Evolutionary conservation across 2,113 vertebrate species (phyloP).

Genomic region (Mesembrinibis cayennensis): DNA sequence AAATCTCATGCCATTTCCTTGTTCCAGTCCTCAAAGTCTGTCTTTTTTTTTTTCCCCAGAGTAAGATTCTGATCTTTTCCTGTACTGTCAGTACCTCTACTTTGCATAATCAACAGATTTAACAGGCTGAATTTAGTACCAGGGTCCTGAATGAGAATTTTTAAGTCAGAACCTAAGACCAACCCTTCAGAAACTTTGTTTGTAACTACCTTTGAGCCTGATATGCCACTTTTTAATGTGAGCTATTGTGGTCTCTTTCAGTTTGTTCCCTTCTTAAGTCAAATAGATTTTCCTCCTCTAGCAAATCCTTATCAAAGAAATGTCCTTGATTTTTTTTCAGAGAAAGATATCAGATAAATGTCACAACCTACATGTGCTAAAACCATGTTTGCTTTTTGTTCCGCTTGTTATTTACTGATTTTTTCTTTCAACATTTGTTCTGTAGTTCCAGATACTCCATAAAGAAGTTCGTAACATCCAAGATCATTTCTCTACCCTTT

Average conservation of each 20-base stretch:
- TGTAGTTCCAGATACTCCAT: background rate
- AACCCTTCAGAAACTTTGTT: background rate
- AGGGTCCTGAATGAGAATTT: background rate
- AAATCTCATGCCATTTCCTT: constrained; percentile 17
- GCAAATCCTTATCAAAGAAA: constrained; percentile 10
- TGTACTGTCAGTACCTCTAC: background rate
- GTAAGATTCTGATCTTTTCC: background rate
- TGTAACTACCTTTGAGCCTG: background rate
- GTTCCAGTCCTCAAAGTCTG: background rate
- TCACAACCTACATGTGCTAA: constrained; percentile 22
- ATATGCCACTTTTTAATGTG: background rate
- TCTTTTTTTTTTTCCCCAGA: background rate
- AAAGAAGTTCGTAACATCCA: background rate
- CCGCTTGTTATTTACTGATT: constrained; percentile 31
- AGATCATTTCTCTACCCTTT: constrained; percentile 3
- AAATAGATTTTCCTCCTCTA: constrained; percentile 1
- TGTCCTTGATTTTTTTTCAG: background rate
- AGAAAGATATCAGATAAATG: constrained; percentile 38
- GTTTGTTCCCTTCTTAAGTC: background rate
- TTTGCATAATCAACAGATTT: background rate
- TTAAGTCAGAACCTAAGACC: background rate
- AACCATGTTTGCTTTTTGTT: constrained; percentile 31
- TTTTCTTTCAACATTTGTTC: constrained; percentile 46
- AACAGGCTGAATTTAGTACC: background rate
- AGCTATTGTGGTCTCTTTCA: background rate